A percentile compares a stretch with the other conserved stretches of the same genome.
phyloP scores from a whole-genome alignment of 2,797 vertebrate genomes.

The Mallotus villosus region DNA sequence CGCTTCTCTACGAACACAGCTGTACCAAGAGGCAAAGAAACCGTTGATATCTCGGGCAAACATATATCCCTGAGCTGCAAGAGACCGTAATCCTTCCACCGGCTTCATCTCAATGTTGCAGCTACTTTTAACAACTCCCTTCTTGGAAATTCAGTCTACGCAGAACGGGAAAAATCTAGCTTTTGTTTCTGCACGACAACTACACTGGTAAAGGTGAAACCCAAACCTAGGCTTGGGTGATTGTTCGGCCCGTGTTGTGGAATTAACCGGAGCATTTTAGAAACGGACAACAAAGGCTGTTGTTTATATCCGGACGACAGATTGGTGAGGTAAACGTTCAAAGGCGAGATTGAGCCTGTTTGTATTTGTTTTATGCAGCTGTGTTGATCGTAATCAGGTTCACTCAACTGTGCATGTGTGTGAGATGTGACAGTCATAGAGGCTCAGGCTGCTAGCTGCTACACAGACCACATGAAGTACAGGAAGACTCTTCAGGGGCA shows the following conservation, averaged over 20 bases:
- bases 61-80: conserved; percentile 53
- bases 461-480: neutral
- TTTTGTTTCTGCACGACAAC: no score
- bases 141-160: conserved; percentile 53
- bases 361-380: neutral
- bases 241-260: neutral
- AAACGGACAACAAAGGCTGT: neutral
- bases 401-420: conserved; percentile 2
- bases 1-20: conserved; percentile 40
- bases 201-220: conserved; percentile 7
- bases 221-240: neutral
- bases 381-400: neutral
- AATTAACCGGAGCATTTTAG: conserved; percentile 19
- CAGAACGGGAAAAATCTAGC: conserved; percentile 38
- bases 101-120: conserved; percentile 15
- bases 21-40: conserved; percentile 35
- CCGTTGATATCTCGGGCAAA: conserved; percentile 45
- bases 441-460: neutral
- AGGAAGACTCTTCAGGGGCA: neutral
- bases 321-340: no score
- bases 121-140: conserved; percentile 35
- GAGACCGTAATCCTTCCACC: conserved; percentile 54
- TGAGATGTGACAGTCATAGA: conserved; percentile 21
- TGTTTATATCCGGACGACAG: no score
- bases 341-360: neutral